phyloP scores from a whole-genome alignment of 2,888 invertebrate species.

The Apodemia mormo region DNA sequence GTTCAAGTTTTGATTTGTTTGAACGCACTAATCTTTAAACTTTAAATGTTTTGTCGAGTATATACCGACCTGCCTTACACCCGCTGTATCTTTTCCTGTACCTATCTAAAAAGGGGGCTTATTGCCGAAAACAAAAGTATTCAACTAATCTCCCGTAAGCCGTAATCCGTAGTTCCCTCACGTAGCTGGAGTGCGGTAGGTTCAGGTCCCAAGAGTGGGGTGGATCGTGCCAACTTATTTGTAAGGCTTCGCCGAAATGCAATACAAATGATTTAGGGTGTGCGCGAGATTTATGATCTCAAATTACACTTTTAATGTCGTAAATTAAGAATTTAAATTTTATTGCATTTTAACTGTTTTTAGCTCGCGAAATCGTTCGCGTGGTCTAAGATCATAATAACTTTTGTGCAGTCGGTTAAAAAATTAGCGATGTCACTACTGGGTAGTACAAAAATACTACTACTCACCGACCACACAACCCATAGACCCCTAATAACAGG shows the following conservation, averaged over 20 bases:
- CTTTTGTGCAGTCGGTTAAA: too few species aligned
- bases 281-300: slow-evolving; percentile 21
- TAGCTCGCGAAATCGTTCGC: too few species aligned
- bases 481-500: too few species aligned
- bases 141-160: slow-evolving; percentile 21
- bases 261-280: slow-evolving; percentile 31
- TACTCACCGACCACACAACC: too few species aligned
- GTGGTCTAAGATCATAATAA: too few species aligned
- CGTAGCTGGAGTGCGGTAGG: slow-evolving; percentile 56
- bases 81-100: neutral
- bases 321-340: neutral
- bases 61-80: slow-evolving; percentile 8
- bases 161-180: slow-evolving; percentile 48
- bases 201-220: slow-evolving; percentile 42
- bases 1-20: too few species aligned
- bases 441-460: too few species aligned
- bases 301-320: neutral
- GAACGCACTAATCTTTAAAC: too few species aligned
- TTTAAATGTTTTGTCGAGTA: neutral
- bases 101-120: slow-evolving; percentile 12
- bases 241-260: slow-evolving; percentile 45
- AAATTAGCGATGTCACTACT: too few species aligned
- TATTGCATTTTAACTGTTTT: neutral
- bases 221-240: slow-evolving; percentile 41
- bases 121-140: slow-evolving; percentile 28